These are phyloP conservation scores for Calephelis perditalis DNA, from an alignment of 2,888 invertebrate genomes.

Conservation along the genomic window DNA sequence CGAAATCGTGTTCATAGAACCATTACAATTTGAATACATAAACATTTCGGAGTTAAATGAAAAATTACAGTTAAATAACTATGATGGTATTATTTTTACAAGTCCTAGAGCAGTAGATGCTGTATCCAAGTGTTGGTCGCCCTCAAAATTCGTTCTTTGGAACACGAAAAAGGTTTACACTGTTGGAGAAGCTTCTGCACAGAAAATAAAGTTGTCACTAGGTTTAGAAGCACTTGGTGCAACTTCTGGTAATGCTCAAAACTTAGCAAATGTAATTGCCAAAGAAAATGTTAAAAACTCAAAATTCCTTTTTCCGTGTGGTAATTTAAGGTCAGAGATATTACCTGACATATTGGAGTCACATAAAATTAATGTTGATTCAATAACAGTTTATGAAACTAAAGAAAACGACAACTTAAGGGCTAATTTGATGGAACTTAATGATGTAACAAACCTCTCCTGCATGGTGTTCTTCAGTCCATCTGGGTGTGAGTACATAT, in stretches of 20 bases:
- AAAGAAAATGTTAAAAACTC: constrained; percentile 43
- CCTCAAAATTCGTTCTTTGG: constrained; percentile 55
- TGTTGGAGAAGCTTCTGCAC: constrained; percentile 52
- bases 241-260: constrained; percentile 54
- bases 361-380: constrained; percentile 44
- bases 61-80: constrained; percentile 41
- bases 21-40: constrained; percentile 51
- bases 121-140: constrained; percentile 57
- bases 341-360: constrained; percentile 44
- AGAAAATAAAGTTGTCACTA: constrained; percentile 46
- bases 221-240: constrained; percentile 55
- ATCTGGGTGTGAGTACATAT: constrained; percentile 63
- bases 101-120: constrained; percentile 62
- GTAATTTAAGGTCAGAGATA: constrained; percentile 55
- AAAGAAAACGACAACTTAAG: constrained; percentile 57
- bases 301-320: constrained; percentile 63
- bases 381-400: constrained; percentile 62
- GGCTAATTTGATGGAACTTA: constrained; percentile 46
- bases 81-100: constrained; percentile 55
- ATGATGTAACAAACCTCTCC: constrained; percentile 38
- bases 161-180: constrained; percentile 52
- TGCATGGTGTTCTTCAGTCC: constrained; percentile 70
- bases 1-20: constrained; percentile 58
- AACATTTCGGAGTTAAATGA: constrained; percentile 41
- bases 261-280: constrained; percentile 48